Conservation (phyloP, 1,140 invertebrate species). For the Lasioglossum baleicum region DNA sequence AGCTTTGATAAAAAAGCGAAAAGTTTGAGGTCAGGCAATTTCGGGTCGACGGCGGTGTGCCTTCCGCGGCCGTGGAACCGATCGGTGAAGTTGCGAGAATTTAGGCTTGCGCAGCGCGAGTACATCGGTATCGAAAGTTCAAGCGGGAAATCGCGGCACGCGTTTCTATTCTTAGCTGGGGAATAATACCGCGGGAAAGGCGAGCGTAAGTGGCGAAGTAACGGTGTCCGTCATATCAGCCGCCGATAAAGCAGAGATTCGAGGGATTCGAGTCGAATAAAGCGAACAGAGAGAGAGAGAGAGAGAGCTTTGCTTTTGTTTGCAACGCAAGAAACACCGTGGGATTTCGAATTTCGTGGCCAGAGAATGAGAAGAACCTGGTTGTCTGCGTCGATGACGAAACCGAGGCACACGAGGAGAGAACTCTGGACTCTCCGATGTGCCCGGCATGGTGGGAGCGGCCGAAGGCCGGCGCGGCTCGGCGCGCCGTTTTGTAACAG, state of each 20-base stretch:
- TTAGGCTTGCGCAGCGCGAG: too few relatives aligned
- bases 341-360: conserved; percentile 38
- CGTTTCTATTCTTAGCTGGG: conserved; percentile 33
- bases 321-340: neutral
- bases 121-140: neutral
- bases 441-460: conserved; percentile 51
- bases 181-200: conserved; percentile 22
- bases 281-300: neutral
- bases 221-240: conserved; percentile 43
- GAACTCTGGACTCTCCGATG: conserved; percentile 30
- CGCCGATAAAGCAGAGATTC: conserved; percentile 65
- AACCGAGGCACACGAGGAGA: conserved; percentile 41
- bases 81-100: too few relatives aligned
- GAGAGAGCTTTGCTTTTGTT: conserved; percentile 24
- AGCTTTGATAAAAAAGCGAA: too few relatives aligned
- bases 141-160: neutral
- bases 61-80: too few relatives aligned
- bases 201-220: neutral
- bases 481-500: conserved; percentile 56
- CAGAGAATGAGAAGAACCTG: neutral
- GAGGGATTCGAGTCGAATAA: neutral
- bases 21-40: too few relatives aligned
- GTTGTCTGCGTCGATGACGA: conserved; percentile 51
- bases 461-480: conserved; percentile 52
- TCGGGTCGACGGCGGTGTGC: too few relatives aligned